Conservation (phyloP, 64 coral and sea anemone species). For the Hydrozoanthus tunicans region DNA sequence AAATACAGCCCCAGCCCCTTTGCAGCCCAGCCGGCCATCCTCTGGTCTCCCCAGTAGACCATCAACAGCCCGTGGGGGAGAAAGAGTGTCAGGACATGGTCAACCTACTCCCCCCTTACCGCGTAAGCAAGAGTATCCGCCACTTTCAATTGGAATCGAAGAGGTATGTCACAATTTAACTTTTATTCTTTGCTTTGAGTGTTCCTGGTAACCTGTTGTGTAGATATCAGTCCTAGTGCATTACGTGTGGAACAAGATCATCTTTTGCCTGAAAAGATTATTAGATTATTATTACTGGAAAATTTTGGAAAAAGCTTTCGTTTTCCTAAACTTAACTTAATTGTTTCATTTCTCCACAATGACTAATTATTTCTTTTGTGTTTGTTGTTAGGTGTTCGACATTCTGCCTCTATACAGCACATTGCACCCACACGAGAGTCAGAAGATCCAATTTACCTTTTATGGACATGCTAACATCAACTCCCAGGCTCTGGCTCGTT, state of each 20-base stretch:
- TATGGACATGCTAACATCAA: slow-evolving; percentile 93
- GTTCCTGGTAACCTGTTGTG: background rate
- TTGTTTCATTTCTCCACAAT: background rate
- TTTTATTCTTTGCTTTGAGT: too few species aligned
- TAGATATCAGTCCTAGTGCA: background rate
- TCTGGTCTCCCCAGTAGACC: slow-evolving; percentile 36
- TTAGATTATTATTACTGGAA: too few species aligned
- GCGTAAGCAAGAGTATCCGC: slow-evolving; percentile 56
- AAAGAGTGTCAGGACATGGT: slow-evolving; percentile 7
- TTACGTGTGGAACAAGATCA: background rate
- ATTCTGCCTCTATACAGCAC: slow-evolving; percentile 97
- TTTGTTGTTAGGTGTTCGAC: slow-evolving; percentile 87
- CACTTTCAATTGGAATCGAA: slow-evolving; percentile 83
- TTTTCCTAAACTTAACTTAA: background rate
- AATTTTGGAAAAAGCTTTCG: too few species aligned
- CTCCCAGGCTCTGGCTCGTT: slow-evolving; percentile 83
- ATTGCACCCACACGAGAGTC: slow-evolving; percentile 82
- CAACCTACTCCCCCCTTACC: slow-evolving; percentile 30
- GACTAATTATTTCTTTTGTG: background rate
- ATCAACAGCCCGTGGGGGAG: slow-evolving; percentile 44
- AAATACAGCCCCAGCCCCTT: slow-evolving; percentile 24
- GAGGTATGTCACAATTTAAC: slow-evolving; percentile 47
- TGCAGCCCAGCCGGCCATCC: slow-evolving; percentile 31
- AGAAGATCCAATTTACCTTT: slow-evolving; percentile 97
- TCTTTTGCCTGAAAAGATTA: too few species aligned